Conservation (phyloP, 1,140 invertebrate genomes). For the Drosophila repleta region DNA sequence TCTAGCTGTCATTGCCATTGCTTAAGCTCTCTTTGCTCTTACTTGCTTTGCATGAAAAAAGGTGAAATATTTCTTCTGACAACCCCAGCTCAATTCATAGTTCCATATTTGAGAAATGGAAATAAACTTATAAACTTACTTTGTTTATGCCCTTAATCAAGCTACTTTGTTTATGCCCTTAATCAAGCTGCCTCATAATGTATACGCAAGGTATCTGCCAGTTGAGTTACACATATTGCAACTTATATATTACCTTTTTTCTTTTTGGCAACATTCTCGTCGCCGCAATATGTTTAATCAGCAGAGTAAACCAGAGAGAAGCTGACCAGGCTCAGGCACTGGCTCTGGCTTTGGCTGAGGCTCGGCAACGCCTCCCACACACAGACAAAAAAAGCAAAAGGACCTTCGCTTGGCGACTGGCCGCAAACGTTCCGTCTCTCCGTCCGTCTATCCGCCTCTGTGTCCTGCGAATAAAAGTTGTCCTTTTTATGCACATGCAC, state of each 20-base stretch:
- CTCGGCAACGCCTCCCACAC: neutral
- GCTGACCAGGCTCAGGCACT: conserved; percentile 35
- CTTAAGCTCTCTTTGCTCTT: too few species aligned
- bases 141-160: too few species aligned
- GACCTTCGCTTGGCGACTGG: neutral
- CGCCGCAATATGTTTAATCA: conserved; percentile 75
- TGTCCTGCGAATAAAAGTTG: conserved; percentile 57
- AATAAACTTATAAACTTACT: too few species aligned
- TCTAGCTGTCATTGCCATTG: too few species aligned
- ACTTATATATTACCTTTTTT: neutral
- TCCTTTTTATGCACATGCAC: conserved; percentile 49
- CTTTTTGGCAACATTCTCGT: conserved; percentile 36
- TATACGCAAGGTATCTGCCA: neutral
- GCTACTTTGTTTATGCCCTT: too few species aligned
- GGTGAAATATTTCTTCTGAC: too few species aligned
- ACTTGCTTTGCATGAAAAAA: too few species aligned
- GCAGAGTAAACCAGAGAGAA: conserved; percentile 58
- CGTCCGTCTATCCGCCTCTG: too few species aligned
- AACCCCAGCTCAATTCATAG: too few species aligned
- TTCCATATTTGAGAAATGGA: too few species aligned
- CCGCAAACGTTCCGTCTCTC: neutral
- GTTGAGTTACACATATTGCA: neutral
- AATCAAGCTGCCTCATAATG: too few species aligned
- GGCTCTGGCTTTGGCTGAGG: neutral
- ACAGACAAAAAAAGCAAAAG: too few species aligned